These are phyloP conservation scores for Meda fulgida DNA, from an alignment of 2,797 vertebrate species.

Conservation along the genomic window DNA sequence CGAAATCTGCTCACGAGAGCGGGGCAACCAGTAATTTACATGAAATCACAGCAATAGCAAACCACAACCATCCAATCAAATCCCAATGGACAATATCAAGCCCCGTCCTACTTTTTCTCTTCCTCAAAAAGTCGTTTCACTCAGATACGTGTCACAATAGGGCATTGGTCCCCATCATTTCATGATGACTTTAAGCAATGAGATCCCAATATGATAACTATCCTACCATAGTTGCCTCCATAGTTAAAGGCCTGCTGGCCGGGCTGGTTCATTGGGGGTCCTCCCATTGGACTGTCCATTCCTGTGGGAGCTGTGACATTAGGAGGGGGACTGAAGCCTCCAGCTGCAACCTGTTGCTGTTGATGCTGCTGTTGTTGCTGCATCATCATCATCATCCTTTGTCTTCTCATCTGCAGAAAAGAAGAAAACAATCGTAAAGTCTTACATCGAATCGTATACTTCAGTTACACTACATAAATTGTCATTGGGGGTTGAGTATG, in stretches of 20 bases:
- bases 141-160: not conserved
- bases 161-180: not conserved
- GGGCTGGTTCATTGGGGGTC: constrained; percentile 84
- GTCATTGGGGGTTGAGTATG: not conserved
- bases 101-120: not conserved
- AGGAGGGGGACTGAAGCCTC: constrained; percentile 93
- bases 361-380: constrained; percentile 86
- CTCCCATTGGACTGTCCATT: constrained; percentile 86
- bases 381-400: constrained; percentile 91
- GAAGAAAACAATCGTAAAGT: not conserved
- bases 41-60: not conserved
- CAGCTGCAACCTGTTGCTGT: constrained; percentile 79
- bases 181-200: not conserved
- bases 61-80: not conserved
- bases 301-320: constrained; percentile 91
- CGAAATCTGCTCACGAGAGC: not conserved
- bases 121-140: not conserved
- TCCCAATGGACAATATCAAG: not conserved
- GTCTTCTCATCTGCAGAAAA: constrained; percentile 89
- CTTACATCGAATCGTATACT: not conserved
- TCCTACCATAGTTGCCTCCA: constrained; percentile 88
- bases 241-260: constrained; percentile 90
- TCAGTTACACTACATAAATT: not conserved
- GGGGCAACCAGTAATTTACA: not conserved
- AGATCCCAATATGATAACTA: not conserved